Evolutionary conservation across 2,888 invertebrate species (phyloP), one percentile per base, ranked within the genome.

Genomic region (Dynastes tityus): DNA sequence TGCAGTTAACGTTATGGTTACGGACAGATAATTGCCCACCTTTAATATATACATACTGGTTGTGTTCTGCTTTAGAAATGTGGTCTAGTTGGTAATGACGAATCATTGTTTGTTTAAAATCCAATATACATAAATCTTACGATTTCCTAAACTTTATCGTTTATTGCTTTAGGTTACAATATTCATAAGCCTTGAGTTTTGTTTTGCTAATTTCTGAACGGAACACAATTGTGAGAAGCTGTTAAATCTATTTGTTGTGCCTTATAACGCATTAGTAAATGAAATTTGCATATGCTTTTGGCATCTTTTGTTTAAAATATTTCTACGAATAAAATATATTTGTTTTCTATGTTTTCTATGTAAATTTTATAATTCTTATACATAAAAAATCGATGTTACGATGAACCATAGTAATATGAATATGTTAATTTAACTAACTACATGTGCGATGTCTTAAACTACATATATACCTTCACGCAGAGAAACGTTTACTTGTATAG

Each of bases 31-130:
- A 11, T 63, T 63, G 27, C 32, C 13, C 13, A 29, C 29, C 27
- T 55, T 55, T 22, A 32, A 32, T 11, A 27, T 63, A 4, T 27
- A 63, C 13, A 9, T 32, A 63, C 13, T 11, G 32, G 32, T 63
- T 32, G 8, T 13, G 27, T 63, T 27, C 13, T 9, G 27, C 27
- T 27, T 32, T 22, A 67, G 27, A 6, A 67, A 45, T 67, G 22
- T 49, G 49, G 67, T 49, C 49, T 67, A 67, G 49, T 22, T 45
- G 67, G 67, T 49, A 67, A 67, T 67, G 67, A 67, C 16, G 49
- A 49, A n/a, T 67, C 49, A 67, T 49, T 16, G n/a, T 16, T 67
- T 11, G 49, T 55, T 55, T 53, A n/a, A n/a, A 53, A 4, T 1
- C 22, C n/a, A 55, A 22, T 16, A 55, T 1, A 16, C 55, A 22